Evolutionary conservation across 2,888 invertebrate genomes (phyloP).

Genomic region (Xestia sexstrigata): DNA sequence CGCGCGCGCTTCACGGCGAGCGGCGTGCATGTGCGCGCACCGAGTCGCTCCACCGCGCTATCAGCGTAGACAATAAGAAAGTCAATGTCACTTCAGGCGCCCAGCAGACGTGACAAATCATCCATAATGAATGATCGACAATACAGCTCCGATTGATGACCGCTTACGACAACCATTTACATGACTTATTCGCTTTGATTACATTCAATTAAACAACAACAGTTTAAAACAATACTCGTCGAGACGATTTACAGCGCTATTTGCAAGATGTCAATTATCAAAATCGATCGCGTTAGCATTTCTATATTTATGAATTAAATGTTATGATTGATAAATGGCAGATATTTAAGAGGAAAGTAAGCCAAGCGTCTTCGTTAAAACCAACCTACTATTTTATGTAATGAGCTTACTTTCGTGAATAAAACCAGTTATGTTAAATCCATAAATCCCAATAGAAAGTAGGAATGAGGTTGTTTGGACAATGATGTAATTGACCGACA

Average conservation of each 20-base stretch:
- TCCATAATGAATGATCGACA: constrained; percentile 68
- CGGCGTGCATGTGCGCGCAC: constrained; percentile 85
- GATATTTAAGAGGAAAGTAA: constrained; percentile 47
- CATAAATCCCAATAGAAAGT: constrained; percentile 66
- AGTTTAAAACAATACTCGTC: constrained; percentile 9
- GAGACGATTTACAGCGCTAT: constrained; percentile 18
- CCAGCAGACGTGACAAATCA: constrained; percentile 79
- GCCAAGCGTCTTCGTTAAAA: constrained; percentile 38
- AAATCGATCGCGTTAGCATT: constrained; percentile 15
- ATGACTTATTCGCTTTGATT: constrained; percentile 40
- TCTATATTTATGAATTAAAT: constrained; percentile 33
- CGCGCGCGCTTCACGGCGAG: constrained; percentile 88
- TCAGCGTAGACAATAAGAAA: constrained; percentile 86
- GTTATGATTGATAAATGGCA: constrained; percentile 43
- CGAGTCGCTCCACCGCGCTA: constrained; percentile 71
- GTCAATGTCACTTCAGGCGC: constrained; percentile 87
- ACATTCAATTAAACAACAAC: constrained; percentile 52
- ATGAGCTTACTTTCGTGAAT: constrained; percentile 56
- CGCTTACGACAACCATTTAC: constrained; percentile 28
- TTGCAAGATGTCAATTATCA: constrained; percentile 23
- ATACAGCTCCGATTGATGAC: constrained; percentile 55
- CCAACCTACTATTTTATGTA: constrained; percentile 60
- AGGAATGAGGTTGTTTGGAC: constrained; percentile 63
- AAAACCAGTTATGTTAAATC: constrained; percentile 64
- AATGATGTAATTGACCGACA: constrained; percentile 61